These are phyloP conservation scores for Epinephelus moara DNA, from an alignment of 2,113 vertebrate genomes.

Conservation along the genomic window DNA sequence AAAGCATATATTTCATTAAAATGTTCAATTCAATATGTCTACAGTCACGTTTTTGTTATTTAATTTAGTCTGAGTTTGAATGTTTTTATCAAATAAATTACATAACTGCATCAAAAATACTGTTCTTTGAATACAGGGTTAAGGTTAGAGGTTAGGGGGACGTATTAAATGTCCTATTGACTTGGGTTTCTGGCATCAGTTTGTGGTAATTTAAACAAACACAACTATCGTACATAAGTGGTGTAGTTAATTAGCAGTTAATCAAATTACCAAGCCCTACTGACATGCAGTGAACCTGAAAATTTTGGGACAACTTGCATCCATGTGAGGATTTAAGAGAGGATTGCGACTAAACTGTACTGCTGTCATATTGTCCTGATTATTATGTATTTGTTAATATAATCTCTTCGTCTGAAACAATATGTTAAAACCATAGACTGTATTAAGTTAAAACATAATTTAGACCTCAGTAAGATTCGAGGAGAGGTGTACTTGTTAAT, in stretches of 20 bases:
- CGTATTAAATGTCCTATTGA: neutral
- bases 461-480: neutral
- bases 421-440: neutral
- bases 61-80: neutral
- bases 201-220: too few species aligned
- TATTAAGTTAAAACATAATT: neutral
- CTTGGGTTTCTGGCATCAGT: neutral
- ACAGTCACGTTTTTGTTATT: neutral
- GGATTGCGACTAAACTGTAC: neutral
- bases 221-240: neutral
- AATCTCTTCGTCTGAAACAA: neutral
- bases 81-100: neutral
- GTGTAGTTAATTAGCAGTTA: neutral
- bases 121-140: neutral
- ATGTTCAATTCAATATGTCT: neutral
- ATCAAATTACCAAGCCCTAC: neutral
- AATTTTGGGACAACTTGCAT: neutral
- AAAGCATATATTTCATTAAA: neutral
- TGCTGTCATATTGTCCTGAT: too few species aligned
- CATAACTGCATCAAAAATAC: too few species aligned
- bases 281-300: neutral
- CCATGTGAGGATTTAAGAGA: neutral
- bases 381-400: neutral
- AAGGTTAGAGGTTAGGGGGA: neutral
- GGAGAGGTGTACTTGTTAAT: neutral